Conservation (phyloP, 1,140 invertebrate species). For the Drosophila subpulchrella region DNA sequence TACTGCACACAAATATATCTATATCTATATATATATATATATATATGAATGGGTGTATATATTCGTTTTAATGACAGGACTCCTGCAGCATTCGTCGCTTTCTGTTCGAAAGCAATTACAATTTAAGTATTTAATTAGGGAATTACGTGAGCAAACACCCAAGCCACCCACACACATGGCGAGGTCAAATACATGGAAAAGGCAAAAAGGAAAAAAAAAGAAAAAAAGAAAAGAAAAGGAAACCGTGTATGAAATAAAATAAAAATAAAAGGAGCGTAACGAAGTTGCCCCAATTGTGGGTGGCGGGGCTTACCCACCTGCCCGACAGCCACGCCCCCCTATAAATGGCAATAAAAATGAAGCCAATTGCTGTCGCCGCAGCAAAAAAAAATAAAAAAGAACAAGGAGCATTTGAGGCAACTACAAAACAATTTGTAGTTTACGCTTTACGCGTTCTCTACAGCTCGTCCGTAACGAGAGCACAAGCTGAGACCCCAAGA, state of each 20-base stretch:
- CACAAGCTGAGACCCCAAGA: constrained; percentile 6
- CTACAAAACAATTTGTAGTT: constrained; percentile 78
- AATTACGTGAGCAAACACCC: constrained; percentile 81
- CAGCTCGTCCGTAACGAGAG: constrained; percentile 35
- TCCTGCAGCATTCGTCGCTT: constrained; percentile 20
- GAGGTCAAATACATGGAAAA: constrained; percentile 35
- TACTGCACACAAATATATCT: constrained; percentile 6
- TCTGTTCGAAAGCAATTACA: constrained; percentile 80
- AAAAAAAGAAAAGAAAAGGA: constrained; percentile 28
- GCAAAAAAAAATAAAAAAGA: constrained; percentile 15
- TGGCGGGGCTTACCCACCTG: constrained; percentile 23
- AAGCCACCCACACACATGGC: constrained; percentile 31
- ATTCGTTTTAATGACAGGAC: constrained; percentile 65
- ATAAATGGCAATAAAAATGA: constrained; percentile 75
- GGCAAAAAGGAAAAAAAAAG: constrained; percentile 6
- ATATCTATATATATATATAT: constrained; percentile 1
- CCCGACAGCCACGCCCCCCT: constrained; percentile 21
- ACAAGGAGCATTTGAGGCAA: constrained; percentile 44
- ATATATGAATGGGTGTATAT: constrained; percentile 20
- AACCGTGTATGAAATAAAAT: constrained; percentile 37
- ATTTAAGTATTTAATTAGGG: constrained; percentile 83
- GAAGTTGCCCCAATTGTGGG: constrained; percentile 62
- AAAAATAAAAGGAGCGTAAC: constrained; percentile 67
- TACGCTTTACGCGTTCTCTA: constrained; percentile 66
- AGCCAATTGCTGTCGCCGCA: constrained; percentile 71